These are phyloP conservation scores for Drosophila littoralis DNA, from an alignment of 1,140 invertebrate species.

Conservation along the genomic window DNA sequence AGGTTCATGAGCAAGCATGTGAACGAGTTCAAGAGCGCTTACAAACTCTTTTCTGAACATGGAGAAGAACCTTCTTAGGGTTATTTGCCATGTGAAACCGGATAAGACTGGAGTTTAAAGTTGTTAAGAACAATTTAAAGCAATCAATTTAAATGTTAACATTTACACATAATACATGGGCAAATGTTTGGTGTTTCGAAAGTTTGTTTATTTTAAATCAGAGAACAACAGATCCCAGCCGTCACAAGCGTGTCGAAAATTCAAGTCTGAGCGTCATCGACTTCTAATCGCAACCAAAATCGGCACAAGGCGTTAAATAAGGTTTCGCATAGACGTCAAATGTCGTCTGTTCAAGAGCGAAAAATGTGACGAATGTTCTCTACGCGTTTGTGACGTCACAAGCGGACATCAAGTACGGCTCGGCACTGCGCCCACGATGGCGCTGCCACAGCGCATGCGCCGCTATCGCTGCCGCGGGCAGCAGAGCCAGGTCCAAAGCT, in stretches of 20 bases:
- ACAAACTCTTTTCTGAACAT: too few relatives aligned
- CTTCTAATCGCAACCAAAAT: constrained; percentile 57
- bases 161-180: too few relatives aligned
- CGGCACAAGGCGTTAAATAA: constrained; percentile 48
- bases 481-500: constrained; percentile 13
- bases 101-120: neutral
- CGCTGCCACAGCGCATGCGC: constrained; percentile 18
- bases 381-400: constrained; percentile 3
- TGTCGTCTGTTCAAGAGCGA: neutral
- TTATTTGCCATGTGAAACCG: too few relatives aligned
- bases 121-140: too few relatives aligned
- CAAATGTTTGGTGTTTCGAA: too few relatives aligned
- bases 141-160: too few relatives aligned
- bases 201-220: too few relatives aligned
- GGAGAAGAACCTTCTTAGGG: too few relatives aligned
- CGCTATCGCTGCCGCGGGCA: neutral
- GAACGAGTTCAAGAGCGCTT: too few relatives aligned
- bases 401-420: constrained; percentile 5
- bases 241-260: constrained; percentile 60
- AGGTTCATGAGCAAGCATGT: too few relatives aligned
- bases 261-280: constrained; percentile 11
- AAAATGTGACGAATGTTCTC: too few relatives aligned
- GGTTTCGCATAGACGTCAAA: constrained; percentile 38
- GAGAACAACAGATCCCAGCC: constrained; percentile 1
- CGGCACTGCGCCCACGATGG: neutral